These are phyloP conservation scores for Xerus inauris DNA, from an alignment of 2,113 vertebrate species.

Conservation along the genomic window DNA sequence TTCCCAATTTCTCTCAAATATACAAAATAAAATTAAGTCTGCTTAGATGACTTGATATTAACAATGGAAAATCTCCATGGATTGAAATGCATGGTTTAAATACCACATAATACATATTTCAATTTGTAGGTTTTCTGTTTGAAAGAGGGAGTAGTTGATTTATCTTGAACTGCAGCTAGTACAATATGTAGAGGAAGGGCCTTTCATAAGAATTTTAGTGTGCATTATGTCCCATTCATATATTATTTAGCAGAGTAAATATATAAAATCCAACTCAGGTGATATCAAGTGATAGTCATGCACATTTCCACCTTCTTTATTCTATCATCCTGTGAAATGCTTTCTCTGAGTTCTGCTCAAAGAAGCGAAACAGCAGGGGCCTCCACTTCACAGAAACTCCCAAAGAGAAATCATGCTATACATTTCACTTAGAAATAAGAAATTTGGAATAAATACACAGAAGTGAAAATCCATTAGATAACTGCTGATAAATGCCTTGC, in stretches of 20 bases:
- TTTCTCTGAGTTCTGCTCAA: constrained; percentile 3
- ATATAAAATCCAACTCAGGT: constrained; percentile 11
- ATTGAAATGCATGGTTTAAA: not conserved
- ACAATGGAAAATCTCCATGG: not conserved
- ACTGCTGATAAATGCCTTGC: constrained; percentile 28
- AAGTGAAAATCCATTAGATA: constrained; percentile 60
- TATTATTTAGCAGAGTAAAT: constrained; percentile 6
- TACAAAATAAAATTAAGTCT: constrained; percentile 38
- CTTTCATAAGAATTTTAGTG: not conserved
- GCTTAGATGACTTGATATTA: not conserved
- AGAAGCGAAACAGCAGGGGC: not conserved
- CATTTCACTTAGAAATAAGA: constrained; percentile 37
- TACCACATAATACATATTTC: not conserved
- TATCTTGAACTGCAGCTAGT: not conserved
- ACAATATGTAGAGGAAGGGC: not conserved
- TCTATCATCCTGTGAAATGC: constrained; percentile 33
- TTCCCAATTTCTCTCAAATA: not conserved
- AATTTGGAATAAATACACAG: constrained; percentile 37
- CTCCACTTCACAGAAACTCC: not conserved
- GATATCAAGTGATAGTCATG: not conserved
- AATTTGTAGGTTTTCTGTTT: not conserved
- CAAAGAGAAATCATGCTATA: constrained; percentile 5
- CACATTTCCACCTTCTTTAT: not conserved
- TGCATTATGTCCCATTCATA: not conserved
- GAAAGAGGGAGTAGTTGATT: not conserved